Percentiles rank a stretch among this genome's conserved stretches.
Evolutionary conservation across 2,888 invertebrate genomes (phyloP).

Genomic region (Parascotia fuliginaria): DNA sequence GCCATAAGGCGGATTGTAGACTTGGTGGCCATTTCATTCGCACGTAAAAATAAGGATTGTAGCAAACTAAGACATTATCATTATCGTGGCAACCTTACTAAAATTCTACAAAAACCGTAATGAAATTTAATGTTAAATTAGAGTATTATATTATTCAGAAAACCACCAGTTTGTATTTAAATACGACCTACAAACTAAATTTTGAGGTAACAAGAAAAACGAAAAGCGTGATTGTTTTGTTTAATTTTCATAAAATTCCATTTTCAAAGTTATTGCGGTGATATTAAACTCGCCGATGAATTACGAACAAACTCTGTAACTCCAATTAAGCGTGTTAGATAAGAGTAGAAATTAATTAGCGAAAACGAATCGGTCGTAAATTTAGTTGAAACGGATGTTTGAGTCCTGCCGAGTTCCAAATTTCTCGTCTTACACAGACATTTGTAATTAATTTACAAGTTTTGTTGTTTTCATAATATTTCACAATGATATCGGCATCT

Average conservation of each 20-base stretch:
- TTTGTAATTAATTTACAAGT: slow-evolving; percentile 50
- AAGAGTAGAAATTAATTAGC: slow-evolving; percentile 74
- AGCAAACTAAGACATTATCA: too few species aligned
- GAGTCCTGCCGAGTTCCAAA: slow-evolving; percentile 46
- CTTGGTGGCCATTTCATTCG: too few species aligned
- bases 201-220: slow-evolving; percentile 3
- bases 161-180: not conserved
- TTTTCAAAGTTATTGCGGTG: slow-evolving; percentile 40
- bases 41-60: too few species aligned
- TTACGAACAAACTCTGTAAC: slow-evolving; percentile 60
- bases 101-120: too few species aligned
- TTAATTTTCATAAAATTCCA: slow-evolving; percentile 32
- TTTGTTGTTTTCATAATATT: slow-evolving; percentile 39
- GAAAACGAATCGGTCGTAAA: slow-evolving; percentile 67
- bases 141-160: too few species aligned
- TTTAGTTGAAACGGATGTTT: slow-evolving; percentile 59
- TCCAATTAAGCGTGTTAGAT: slow-evolving; percentile 70
- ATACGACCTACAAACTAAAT: slow-evolving; percentile 2
- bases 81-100: too few species aligned
- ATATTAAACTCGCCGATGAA: slow-evolving; percentile 59
- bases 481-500: slow-evolving; percentile 20
- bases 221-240: slow-evolving; percentile 18
- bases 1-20: too few species aligned
- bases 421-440: slow-evolving; percentile 43
- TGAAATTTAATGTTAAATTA: too few species aligned